Percentiles rank a stretch among this genome's conserved stretches.
Evolutionary conservation across 2,113 vertebrate genomes (phyloP).

Genomic region (Anarrhichthys ocellatus): DNA sequence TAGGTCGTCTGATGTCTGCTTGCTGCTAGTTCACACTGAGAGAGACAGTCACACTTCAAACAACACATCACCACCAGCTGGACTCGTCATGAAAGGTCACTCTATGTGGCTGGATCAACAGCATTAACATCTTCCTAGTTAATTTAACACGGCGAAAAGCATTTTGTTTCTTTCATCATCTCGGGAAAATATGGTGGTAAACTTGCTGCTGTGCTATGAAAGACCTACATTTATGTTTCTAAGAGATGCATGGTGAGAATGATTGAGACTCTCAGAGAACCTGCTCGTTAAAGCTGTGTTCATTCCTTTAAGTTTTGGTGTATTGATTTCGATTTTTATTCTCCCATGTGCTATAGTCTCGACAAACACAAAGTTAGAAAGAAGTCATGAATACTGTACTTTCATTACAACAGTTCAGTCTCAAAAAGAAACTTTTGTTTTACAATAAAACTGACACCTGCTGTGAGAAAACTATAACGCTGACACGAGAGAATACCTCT

Average conservation of each 20-base stretch:
- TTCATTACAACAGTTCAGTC: slow-evolving; percentile 10
- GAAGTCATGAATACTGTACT: not conserved
- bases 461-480: not conserved
- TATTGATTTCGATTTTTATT: slow-evolving; percentile 2
- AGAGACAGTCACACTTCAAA: slow-evolving; percentile 60
- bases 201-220: not conserved
- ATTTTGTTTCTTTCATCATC: slow-evolving; percentile 1
- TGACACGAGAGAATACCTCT: not conserved
- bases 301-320: not conserved
- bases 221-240: not conserved
- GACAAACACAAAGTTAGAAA: slow-evolving; percentile 4
- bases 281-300: slow-evolving; percentile 19
- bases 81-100: slow-evolving; percentile 60
- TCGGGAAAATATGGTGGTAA: slow-evolving; percentile 1
- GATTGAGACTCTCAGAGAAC: slow-evolving; percentile 11
- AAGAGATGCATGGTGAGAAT: not conserved
- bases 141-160: not conserved
- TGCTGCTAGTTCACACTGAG: slow-evolving; percentile 67
- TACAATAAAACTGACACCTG: not conserved
- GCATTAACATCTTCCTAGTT: slow-evolving; percentile 9
- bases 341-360: not conserved
- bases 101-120: slow-evolving; percentile 24
- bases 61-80: slow-evolving; percentile 42
- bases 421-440: not conserved
- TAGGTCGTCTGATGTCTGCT: slow-evolving; percentile 71